These are phyloP conservation scores for Prochilodus magdalenae DNA, from an alignment of 2,113 vertebrate genomes.

Conservation along the genomic window DNA sequence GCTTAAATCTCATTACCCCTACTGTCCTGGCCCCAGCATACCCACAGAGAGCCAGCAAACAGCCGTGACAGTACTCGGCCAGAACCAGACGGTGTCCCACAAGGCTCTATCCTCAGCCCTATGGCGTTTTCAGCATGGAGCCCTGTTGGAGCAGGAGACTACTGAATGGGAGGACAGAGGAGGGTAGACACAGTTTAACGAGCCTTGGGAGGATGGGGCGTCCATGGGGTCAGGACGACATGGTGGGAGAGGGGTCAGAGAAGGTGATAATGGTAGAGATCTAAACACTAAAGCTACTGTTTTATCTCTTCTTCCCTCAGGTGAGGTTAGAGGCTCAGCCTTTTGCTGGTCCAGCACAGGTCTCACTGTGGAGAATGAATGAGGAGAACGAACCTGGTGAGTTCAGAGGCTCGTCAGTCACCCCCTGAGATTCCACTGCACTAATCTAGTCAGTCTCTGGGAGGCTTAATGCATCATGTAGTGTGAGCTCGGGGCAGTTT, in stretches of 20 bases:
- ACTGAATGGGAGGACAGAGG: conserved; percentile 57
- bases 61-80: conserved; percentile 61
- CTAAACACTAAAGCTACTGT: conserved; percentile 54
- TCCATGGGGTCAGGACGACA: conserved; percentile 55
- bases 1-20: conserved; percentile 65
- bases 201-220: conserved; percentile 40
- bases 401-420: conserved; percentile 64
- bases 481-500: conserved; percentile 6
- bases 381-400: conserved; percentile 76
- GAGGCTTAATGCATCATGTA: conserved; percentile 35
- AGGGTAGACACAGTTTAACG: conserved; percentile 51
- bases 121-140: conserved; percentile 60
- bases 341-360: conserved; percentile 48
- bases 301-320: conserved; percentile 50
- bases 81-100: conserved; percentile 71
- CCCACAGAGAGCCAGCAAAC: conserved; percentile 52
- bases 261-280: conserved; percentile 45
- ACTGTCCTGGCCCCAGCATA: conserved; percentile 60
- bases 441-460: conserved; percentile 41
- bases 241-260: conserved; percentile 49
- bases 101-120: conserved; percentile 61
- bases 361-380: conserved; percentile 53
- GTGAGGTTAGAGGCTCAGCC: conserved; percentile 50
- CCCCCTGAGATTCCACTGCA: conserved; percentile 39
- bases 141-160: conserved; percentile 70